Evolutionary conservation across 2,113 vertebrate species (phyloP), one percentile per base, ranked within the genome.

Genomic region (Trinectes maculatus): DNA sequence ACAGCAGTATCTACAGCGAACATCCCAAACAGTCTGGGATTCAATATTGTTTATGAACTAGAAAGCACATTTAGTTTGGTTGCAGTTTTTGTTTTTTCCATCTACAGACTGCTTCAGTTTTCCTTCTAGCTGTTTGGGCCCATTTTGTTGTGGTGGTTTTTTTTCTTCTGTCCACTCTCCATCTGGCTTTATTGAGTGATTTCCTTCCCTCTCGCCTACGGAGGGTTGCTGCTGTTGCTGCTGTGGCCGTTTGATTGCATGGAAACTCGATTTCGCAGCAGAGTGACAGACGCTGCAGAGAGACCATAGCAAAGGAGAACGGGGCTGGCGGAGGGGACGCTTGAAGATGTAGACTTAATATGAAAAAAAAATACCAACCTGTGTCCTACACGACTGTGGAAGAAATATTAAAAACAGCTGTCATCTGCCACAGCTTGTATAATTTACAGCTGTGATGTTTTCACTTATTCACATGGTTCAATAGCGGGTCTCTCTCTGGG

Each of bases 191-290:
- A 89, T 90, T 80, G 85, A 88, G 72, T 77, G 85, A 85, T 88
- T 85, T 86, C 82, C 73, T 83, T 80, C 69, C 77, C 49, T 80
- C 68, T 79, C 61, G 65, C 80, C 74, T 65, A 54, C 56, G 57
- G 77, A 82, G 70, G n/a, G 37, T 34, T 44, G 47, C 28, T 24
- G 51, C 69, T 44, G 34, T 40, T n/a, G 68, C 43, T 39, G 66
- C 46, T 58, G 76, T 39, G 46, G 61, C 55, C 21, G 60, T 65
- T 79, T 84, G 84, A 89, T 90, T 89, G 79, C 69, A 79, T 71
- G 79, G 87, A 91, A 91, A 92, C 91, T 94, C 89, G 33, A 91
- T 92, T 92, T 93, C 66, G 55, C 67, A 71, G 47, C 75, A 67
- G 63, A 51, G 75, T 83, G 83, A 83, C 77, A 87, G 87, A 90